Evolutionary conservation across 2,797 vertebrate genomes (phyloP), one percentile per base, ranked within the genome.

Genomic region (Chaenodraco wilsoni): DNA sequence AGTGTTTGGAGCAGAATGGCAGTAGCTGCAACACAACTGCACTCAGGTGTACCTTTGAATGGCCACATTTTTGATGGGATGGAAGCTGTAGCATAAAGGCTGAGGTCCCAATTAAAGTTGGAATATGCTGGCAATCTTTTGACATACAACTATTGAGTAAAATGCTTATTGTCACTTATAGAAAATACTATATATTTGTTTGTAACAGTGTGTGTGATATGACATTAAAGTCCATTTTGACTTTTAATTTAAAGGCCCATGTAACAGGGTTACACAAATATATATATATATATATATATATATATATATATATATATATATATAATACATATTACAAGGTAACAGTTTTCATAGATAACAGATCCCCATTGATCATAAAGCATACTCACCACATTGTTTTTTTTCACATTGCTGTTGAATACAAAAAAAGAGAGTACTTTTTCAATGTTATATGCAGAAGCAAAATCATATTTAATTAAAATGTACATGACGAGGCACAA

Each of bases 1-100:
- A 55, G 66, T 48, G 58, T 59, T 37, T 44, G 52, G 43, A 69
- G 59, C 51, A 57, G 27, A 55, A 66, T 73, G 48, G 40, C 63
- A 60, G 55, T 15, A 64, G 44, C 63, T 40, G 56, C 54, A 64
- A 70, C 31, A 49, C 17, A 68, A 63, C 46, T 44, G 54, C 60
- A 69, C 48, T 5, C 21, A 75, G 54, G 59, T 56, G 68, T 15
- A 31, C 31, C n/a, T 70, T 45, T 68, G n/a, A 66, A 52, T 37
- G 54, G 40, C 13, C 40, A 50, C 43, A 62, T 52, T 13, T 63
- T 41, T 11, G 9, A 57, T 50, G 58, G 49, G 43, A 70, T 62
- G 14, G 66, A 61, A 55, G 11, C 8, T 37, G 9, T 33, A 65
- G 58, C 33, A 27, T n/a, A 62, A 55, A 45, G 60, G 14, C 41